These are phyloP conservation scores for Drosophila prolongata DNA, from an alignment of 2,888 invertebrate species.

Conservation along the genomic window DNA sequence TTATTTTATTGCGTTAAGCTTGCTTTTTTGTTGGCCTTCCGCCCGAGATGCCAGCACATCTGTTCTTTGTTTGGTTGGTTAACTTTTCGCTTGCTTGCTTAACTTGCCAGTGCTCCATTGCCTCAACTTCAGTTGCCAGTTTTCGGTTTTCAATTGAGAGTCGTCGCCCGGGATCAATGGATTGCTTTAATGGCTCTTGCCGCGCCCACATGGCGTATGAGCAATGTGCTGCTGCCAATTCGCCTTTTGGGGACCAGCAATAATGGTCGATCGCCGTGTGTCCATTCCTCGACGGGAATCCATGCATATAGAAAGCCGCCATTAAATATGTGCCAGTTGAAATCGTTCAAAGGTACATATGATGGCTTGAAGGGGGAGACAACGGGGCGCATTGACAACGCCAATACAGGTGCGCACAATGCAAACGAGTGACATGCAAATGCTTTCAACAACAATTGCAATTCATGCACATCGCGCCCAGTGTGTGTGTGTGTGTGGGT, in stretches of 20 bases:
- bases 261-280: constrained; percentile 44
- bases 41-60: constrained; percentile 18
- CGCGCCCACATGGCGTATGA: constrained; percentile 60
- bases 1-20: constrained; percentile 51
- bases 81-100: constrained; percentile 17
- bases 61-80: constrained; percentile 35
- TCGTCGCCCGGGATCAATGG: constrained; percentile 17
- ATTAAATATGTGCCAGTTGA: constrained; percentile 58
- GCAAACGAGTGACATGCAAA: constrained; percentile 79
- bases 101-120: background rate
- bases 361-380: constrained; percentile 1
- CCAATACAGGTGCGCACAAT: constrained; percentile 76
- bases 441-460: constrained; percentile 80
- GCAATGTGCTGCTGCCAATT: constrained; percentile 68
- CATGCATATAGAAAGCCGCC: constrained; percentile 68
- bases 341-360: constrained; percentile 23
- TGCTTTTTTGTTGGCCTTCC: constrained; percentile 55
- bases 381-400: constrained; percentile 59
- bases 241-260: constrained; percentile 40
- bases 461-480: constrained; percentile 55
- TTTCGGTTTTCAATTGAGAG: constrained; percentile 3
- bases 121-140: too few species aligned
- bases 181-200: constrained; percentile 55
- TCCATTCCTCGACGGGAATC: constrained; percentile 31
- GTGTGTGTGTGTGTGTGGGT: constrained; percentile 2